A percentile compares a stretch with the other conserved stretches of the same genome.
These are phyloP conservation scores for Spinus olivaceus DNA, from an alignment of 2,797 vertebrate species.

Conservation along the genomic window DNA sequence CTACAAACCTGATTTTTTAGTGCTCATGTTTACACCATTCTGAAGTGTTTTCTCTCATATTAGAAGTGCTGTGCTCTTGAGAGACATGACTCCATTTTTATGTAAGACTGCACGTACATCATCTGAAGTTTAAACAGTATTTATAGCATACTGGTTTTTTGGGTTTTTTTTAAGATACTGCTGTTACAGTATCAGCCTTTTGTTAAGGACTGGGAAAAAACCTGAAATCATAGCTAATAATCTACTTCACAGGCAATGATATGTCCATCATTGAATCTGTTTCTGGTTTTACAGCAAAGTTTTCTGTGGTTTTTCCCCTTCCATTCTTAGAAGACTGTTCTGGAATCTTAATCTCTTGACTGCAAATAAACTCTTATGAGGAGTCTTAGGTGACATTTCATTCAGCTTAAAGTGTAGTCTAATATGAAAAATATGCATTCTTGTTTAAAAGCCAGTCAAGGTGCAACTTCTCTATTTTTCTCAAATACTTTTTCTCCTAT, in stretches of 20 bases:
- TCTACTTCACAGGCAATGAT: background rate
- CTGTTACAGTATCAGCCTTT: background rate
- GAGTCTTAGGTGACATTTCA: background rate
- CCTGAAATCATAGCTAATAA: background rate
- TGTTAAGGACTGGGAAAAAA: background rate
- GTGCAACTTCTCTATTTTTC: background rate
- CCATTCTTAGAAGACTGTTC: background rate
- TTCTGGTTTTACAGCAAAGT: background rate
- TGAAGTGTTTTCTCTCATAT: constrained; percentile 43
- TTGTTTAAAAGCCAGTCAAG: background rate
- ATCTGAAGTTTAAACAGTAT: constrained; percentile 44
- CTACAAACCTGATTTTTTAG: constrained; percentile 56
- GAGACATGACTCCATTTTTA: constrained; percentile 69
- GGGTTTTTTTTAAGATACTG: background rate
- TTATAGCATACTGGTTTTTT: background rate
- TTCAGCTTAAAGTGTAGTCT: background rate
- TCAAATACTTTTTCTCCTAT: background rate
- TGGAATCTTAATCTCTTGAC: background rate
- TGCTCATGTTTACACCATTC: constrained; percentile 56
- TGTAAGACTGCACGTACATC: constrained; percentile 68
- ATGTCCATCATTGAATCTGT: background rate
- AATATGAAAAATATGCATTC: background rate
- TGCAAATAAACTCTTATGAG: background rate
- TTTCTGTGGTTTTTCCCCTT: background rate
- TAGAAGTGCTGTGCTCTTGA: constrained; percentile 71